Base-by-base conservation (phyloP, 2,113 vertebrate genomes). In the Sialia sialis region DNA sequence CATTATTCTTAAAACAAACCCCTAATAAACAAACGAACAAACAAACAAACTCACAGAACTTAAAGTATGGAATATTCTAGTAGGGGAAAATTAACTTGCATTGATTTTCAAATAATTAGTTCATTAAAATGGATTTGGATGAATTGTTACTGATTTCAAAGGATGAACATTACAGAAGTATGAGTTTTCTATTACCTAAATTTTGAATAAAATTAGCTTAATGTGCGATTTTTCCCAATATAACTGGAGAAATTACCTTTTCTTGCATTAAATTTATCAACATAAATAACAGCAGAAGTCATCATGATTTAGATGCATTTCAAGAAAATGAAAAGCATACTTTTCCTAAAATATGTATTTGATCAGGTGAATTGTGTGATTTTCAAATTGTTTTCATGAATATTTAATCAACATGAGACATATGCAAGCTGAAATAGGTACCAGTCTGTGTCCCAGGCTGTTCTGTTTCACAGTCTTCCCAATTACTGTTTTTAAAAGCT, bases 341-440 rank as follows among this genome's bases (percentile, higher is more conserved):
- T 95, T 94, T 87, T 87, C 54, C 64, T 80, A 67, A 93, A 80
- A 73, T 36, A 78, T 13, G 5, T 60, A 67, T 87, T 85, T 77
- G 54, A 63, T 96, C 68, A 92, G 94, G 74, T 81, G 70, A 56
- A 12, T 60, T 81, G 36, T 86, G 70, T 63, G 79, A 34, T 93
- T 96, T 94, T 87, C 52, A 88, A 63, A 94, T 79, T 66, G 39
- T 87, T 94, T 93, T 70, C 83, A 89, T 89, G 87, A 74, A 95
- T 93, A 87, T 96, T 96, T 95, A 89, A 95, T 73, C 82, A 86
- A 41, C 2, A 7, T 41, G 56, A 94, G 59, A 60, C 69, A 74
- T 66, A 77, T 64, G 74, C 67, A 90, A 91, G 70, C 74, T 84
- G 75, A 94, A 95, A 86, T 86, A 67, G 48, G 84, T 93, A 80